These are phyloP conservation scores for Cygnus buccinator DNA, from an alignment of 2,113 vertebrate genomes.

Conservation along the genomic window DNA sequence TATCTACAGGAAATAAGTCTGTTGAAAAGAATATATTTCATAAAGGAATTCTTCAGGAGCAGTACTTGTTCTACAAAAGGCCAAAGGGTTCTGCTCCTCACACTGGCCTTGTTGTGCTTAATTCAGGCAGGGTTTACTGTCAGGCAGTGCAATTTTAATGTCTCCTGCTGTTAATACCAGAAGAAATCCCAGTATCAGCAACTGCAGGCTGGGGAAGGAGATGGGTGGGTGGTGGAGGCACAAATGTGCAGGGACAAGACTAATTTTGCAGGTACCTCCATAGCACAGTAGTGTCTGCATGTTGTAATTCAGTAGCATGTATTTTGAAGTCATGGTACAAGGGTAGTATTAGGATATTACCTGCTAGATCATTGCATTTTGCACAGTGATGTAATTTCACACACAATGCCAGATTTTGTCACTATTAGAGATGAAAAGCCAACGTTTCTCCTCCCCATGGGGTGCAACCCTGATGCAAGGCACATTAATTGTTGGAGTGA, in stretches of 20 bases:
- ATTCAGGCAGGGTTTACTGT: not conserved
- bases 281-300: not conserved
- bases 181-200: not conserved
- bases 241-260: fast-evolving
- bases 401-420: fast-evolving
- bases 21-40: not conserved
- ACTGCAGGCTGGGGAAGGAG: too few relatives aligned
- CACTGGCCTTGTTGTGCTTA: not conserved
- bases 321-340: not conserved
- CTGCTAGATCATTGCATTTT: not conserved
- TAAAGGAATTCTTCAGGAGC: not conserved
- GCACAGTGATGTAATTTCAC: not conserved
- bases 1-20: not conserved
- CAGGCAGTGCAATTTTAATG: not conserved
- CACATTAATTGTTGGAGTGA: not conserved
- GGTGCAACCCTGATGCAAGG: not conserved
- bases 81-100: not conserved
- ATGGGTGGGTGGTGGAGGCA: not conserved
- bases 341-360: not conserved
- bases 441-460: not conserved
- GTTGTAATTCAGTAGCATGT: not conserved
- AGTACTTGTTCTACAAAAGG: not conserved
- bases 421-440: not conserved
- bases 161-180: not conserved
- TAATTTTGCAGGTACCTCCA: not conserved